These are phyloP conservation scores for Lasioglossum vierecki DNA, from an alignment of 2,888 invertebrate genomes.

Conservation along the genomic window DNA sequence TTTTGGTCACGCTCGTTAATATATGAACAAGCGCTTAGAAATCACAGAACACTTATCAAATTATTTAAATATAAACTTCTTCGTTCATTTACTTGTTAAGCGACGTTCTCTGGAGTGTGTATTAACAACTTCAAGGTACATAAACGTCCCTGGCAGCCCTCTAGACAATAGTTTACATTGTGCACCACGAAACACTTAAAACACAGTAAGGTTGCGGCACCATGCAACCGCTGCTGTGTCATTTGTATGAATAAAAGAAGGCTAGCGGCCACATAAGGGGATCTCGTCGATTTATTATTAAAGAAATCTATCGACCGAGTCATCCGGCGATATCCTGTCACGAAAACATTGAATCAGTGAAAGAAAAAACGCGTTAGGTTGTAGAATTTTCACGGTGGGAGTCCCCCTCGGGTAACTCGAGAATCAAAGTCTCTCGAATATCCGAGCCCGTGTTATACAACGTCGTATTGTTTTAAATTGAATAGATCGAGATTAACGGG, in stretches of 20 bases:
- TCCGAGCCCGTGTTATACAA: background rate
- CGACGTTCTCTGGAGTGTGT: background rate
- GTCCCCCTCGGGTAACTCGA: slow-evolving; percentile 22
- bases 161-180: background rate
- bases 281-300: background rate
- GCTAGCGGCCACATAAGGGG: background rate
- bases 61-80: background rate
- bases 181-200: background rate
- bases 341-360: background rate
- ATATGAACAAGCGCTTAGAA: too few species aligned
- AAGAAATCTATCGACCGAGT: background rate
- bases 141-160: background rate
- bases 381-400: background rate
- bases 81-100: background rate
- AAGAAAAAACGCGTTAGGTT: background rate
- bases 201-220: background rate
- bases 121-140: background rate
- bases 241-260: slow-evolving; percentile 2
- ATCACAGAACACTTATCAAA: too few species aligned
- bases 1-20: too few species aligned
- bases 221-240: background rate
- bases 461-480: background rate
- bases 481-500: background rate
- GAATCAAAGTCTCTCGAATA: background rate
- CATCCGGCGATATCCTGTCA: background rate